These are phyloP conservation scores for Eupithecia subumbrata DNA, from an alignment of 2,888 invertebrate species.

Conservation along the genomic window DNA sequence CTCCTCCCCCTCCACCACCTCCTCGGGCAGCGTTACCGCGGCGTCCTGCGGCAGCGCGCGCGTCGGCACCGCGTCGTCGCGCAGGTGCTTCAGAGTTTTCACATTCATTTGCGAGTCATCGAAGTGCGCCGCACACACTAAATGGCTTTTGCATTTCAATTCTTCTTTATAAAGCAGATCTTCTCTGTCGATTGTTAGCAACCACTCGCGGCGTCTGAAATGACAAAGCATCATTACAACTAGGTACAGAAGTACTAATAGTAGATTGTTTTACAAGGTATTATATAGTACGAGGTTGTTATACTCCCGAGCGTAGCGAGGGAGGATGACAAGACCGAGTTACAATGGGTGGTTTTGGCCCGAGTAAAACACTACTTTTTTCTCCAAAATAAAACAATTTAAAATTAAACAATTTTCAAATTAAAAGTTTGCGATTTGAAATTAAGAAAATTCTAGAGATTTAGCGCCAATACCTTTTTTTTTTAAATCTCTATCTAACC, in stretches of 20 bases:
- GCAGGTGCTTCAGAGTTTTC: conserved; percentile 24
- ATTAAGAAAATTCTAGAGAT: no score
- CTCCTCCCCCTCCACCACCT: neutral
- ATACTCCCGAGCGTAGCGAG: no score
- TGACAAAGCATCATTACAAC: neutral
- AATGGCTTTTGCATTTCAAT: conserved; percentile 28
- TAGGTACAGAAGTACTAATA: no score
- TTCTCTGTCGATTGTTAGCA: conserved; percentile 29
- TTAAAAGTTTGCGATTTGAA: no score
- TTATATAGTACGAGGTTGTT: no score
- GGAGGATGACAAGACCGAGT: no score
- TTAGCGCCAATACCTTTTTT: no score
- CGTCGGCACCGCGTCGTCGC: conserved; percentile 30
- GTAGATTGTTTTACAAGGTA: neutral
- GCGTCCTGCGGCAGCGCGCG: conserved; percentile 6
- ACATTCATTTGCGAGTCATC: conserved; percentile 31
- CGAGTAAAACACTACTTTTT: no score
- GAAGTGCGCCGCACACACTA: conserved; percentile 30
- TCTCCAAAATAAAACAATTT: no score
- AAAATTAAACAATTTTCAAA: no score
- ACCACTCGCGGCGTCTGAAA: conserved; percentile 34
- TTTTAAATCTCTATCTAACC: no score
- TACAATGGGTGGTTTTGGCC: no score
- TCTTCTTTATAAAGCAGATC: conserved; percentile 28
- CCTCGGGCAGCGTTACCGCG: neutral